Base-by-base conservation (phyloP, 2,888 invertebrate genomes). In the Megamerina dolium region DNA sequence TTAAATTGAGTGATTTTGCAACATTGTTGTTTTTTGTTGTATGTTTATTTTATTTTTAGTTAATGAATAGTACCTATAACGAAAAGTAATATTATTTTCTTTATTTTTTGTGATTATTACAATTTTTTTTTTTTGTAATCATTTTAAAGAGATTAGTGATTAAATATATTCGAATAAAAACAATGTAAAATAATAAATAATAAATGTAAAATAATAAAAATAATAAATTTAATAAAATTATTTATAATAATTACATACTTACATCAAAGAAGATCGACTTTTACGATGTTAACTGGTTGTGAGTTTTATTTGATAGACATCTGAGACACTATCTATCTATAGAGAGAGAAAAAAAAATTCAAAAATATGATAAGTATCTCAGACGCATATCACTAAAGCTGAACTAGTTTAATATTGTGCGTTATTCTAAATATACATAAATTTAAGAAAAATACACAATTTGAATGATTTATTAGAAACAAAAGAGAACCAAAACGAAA, bases 381-480 rank as follows among this genome's bases (percentile, higher is more conserved):
- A 42, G 52, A 36, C 52, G 56, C 42, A 47, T 48, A 50, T 51
- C 58, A 48, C 26, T 51, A 43, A 48, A 52, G 47, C 54, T 52
- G 52, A 46, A 55, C 55, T 54, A 54, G 54, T 54, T 50, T 32
- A 56, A 55, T 59, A 55, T 64, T 64, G 64, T 60, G 57, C 56
- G 61, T 61, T 60, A 62, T 60, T 64, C 61, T 57, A 63, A 64
- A 52, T 46, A 44, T 31, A 48, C 30, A 40, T 32, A 37, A 42
- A 35, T 27, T 13, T 30, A 32, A 42, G 26, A 36, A 31, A 34
- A n/a, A n/a, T n/a, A n/a, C n/a, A n/a, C n/a, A n/a, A n/a, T n/a
- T n/a, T n/a, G n/a, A n/a, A n/a, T n/a, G n/a, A n/a, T n/a, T n/a
- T n/a, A n/a, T n/a, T n/a, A n/a, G 19, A 46, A 48, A 44, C 26